Base-by-base conservation (phyloP, 2,888 invertebrate genomes). In the Pterostichus madidus region DNA sequence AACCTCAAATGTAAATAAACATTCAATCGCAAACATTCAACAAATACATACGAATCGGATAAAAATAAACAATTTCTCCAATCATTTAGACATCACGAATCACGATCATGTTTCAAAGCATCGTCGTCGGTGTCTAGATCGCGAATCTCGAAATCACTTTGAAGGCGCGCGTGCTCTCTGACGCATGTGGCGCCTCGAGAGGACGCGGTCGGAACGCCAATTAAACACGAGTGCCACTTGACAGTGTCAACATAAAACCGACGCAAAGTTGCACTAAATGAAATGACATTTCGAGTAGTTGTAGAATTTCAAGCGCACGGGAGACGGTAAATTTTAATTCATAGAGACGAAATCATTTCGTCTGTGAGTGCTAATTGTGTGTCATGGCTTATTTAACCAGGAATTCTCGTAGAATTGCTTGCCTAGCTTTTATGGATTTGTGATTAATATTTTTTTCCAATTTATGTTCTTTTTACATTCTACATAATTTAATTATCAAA, bases 231-330 rank as follows among this genome's bases (percentile, higher is more conserved):
- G 81, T 81, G 52, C 46, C 75, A 61, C 81, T 81, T 73, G 61
- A 81, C 75, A 81, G 75, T 81, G 81, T 81, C 81, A 81, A 75
- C 81, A 75, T 75, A 75, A 81, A 81, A 81, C 81, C 81, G 71
- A 59, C 75, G 68, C 68, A 80, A 80, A 53, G 68, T 73, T 56
- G 64, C 64, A 68, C 68, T 71, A 80, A 68, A 80, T 80, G 80
- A 80, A 80, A 80, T 80, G 80, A 39, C 68, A 80, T 80, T 80
- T 80, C 52, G 56, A 80, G 80, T 71, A 80, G 53, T 80, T 68
- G 53, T 80, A 59, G 15, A 77, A 15, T 17, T 56, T 59, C 39
- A 61, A 78, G 78, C 35, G 24, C 64, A 75, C 49, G 52, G 24
- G 46, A 24, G 73, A 73, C 35, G 11, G 52, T 31, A 24, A 75